These are phyloP conservation scores for Trichogramma pretiosum DNA, from an alignment of 1,140 invertebrate genomes.

Conservation along the genomic window DNA sequence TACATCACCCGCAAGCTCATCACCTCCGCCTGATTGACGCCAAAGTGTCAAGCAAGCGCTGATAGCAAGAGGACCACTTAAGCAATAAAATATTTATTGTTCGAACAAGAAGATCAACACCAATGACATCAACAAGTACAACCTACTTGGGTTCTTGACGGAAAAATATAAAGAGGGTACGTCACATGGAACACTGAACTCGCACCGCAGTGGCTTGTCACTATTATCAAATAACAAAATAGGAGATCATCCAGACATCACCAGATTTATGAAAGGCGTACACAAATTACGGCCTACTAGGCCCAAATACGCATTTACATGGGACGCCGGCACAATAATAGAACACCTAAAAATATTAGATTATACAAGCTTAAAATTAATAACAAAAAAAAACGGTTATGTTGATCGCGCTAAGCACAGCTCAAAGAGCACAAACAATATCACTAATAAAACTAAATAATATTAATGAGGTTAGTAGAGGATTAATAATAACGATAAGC, in stretches of 20 bases:
- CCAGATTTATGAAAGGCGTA: conserved; percentile 26
- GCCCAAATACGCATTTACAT: conserved; percentile 26
- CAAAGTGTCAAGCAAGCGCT: conserved; percentile 8
- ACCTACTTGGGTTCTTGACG: conserved; percentile 5
- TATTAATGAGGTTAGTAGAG: background rate
- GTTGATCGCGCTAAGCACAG: conserved; percentile 11
- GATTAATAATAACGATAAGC: conserved; percentile 14
- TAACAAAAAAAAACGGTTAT: conserved; percentile 19
- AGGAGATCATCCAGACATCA: conserved; percentile 18
- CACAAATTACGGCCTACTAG: conserved; percentile 20
- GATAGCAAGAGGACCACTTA: conserved; percentile 3
- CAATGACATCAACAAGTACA: too few relatives aligned
- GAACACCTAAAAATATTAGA: conserved; percentile 17
- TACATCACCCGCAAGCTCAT: background rate
- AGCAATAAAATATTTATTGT: conserved; percentile 14
- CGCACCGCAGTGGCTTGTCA: conserved; percentile 17
- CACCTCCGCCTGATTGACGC: conserved; percentile 7
- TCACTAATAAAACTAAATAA: background rate
- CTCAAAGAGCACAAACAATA: background rate
- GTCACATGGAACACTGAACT: conserved; percentile 23
- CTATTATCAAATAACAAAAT: conserved; percentile 10
- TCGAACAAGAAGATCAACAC: background rate
- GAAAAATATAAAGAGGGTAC: conserved; percentile 11
- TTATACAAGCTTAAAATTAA: conserved; percentile 7
- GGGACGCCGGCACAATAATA: conserved; percentile 26